Evolutionary conservation across 92 coral and sea anemone genomes (phyloP).

Genomic region (Parazoanthus swiftii): DNA sequence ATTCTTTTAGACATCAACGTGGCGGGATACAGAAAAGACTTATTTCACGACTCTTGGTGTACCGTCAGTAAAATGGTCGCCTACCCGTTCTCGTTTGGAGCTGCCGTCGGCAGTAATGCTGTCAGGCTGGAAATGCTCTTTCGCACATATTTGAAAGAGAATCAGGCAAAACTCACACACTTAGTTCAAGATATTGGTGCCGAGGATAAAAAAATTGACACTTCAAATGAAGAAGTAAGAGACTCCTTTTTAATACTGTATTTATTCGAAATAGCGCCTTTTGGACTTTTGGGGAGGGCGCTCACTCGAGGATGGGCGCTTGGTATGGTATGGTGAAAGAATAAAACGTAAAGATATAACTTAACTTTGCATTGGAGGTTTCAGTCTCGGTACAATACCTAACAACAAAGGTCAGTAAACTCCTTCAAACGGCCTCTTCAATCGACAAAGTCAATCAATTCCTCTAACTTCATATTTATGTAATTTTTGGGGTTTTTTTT

Average conservation of each 20-base stretch:
- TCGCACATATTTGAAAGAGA: neutral
- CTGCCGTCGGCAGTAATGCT: neutral
- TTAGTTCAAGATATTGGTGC: neutral
- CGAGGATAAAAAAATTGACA: neutral
- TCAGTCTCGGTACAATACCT: too few relatives aligned
- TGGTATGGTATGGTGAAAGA: too few relatives aligned
- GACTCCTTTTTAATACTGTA: neutral
- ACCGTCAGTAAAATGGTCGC: neutral
- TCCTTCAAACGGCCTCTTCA: too few relatives aligned
- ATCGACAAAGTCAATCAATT: too few relatives aligned
- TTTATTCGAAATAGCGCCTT: too few relatives aligned
- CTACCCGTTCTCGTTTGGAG: neutral
- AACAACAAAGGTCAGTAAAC: too few relatives aligned
- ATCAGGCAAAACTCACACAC: neutral
- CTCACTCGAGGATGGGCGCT: too few relatives aligned
- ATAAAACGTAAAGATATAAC: too few relatives aligned
- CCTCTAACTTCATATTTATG: too few relatives aligned
- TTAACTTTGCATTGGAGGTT: too few relatives aligned
- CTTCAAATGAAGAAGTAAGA: neutral
- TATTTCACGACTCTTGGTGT: slow-evolving; percentile 12
- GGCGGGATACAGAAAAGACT: slow-evolving; percentile 1
- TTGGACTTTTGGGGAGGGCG: too few relatives aligned
- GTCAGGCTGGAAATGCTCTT: neutral
- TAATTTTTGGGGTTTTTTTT: too few relatives aligned
- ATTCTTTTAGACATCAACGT: neutral